Base-by-base conservation (phyloP, 2,113 vertebrate genomes). In the Labrus mixtus region DNA sequence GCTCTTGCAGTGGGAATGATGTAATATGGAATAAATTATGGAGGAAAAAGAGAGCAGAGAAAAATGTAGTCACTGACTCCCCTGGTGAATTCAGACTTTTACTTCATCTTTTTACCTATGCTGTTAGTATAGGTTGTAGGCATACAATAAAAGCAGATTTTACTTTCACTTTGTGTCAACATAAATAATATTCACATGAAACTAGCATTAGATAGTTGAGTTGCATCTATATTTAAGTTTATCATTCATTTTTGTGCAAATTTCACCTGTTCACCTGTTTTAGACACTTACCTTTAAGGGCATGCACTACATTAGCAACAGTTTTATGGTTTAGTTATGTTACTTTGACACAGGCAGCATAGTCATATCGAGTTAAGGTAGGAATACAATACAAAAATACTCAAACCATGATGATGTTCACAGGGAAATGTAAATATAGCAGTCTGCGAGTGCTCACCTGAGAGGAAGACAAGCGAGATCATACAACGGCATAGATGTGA, bases 11-110 rank as follows among this genome's bases (percentile, higher is more conserved):
- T 10, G 46, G 33, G 17, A 54, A 55, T 62, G 39, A 43, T 25
- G 36, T 62, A 55, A 55, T 10, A 43, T 63, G 37, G 13, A 25
- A 43, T 61, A 29, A 39, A 62, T 54, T n/a, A 72, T 72, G 22
- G 20, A 62, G 7, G 9, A 6, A 48, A 48, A 48, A 7, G 46
- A 45, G 15, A 45, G 43, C 15, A 15, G 43, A n/a, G 46, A 2
- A 19, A 48, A 48, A 12, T 46, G 45, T 48, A 17, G 16, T 48
- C 46, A 48, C 46, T 8, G 1, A 0, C 6, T 19, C 15, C 6
- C 15, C 7, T 48, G 6, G 17, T 17, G 46, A 48, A 23, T 16
- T 70, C 43, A 22, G 22, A 56, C 55, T n/a, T 39, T 12, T 8
- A 1, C 22, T 13, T 11, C 39, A 13, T 64, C 25, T 46, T 17